phyloP scores from a whole-genome alignment of 2,797 vertebrate species.

The Meriones psammophilus region DNA sequence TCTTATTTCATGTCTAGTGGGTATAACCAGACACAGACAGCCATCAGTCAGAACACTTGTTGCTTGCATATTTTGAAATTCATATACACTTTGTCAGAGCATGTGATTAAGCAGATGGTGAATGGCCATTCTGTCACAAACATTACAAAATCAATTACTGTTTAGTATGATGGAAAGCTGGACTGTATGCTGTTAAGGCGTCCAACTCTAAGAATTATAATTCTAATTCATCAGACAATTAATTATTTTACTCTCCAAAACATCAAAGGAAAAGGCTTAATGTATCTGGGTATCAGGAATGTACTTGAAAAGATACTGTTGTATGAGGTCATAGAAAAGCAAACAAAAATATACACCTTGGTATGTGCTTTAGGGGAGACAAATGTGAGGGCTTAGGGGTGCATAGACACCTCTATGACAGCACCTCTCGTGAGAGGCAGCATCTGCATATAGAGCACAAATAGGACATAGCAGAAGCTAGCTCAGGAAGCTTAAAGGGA shows the following conservation, averaged over 20 bases:
- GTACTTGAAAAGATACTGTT: background rate
- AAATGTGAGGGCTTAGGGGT: background rate
- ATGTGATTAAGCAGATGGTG: background rate
- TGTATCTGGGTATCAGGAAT: background rate
- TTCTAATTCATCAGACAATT: constrained; percentile 32
- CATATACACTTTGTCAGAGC: background rate
- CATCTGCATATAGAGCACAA: background rate
- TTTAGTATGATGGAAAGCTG: background rate
- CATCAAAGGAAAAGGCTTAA: background rate
- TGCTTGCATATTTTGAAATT: background rate
- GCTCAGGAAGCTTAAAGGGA: background rate
- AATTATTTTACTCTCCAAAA: background rate
- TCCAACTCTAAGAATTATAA: background rate
- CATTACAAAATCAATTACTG: background rate
- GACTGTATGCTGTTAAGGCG: background rate
- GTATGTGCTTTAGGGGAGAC: background rate
- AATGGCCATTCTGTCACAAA: background rate
- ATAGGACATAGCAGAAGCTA: background rate
- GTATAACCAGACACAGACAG: background rate
- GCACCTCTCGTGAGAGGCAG: background rate
- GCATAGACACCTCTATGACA: background rate
- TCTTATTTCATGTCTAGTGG: background rate
- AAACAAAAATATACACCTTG: background rate
- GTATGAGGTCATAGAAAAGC: background rate
- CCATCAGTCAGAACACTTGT: background rate